Percentiles rank a stretch among this genome's conserved stretches.
These are phyloP conservation scores for Rhamphomyia laevipes DNA, from an alignment of 2,888 invertebrate species.

Conservation along the genomic window DNA sequence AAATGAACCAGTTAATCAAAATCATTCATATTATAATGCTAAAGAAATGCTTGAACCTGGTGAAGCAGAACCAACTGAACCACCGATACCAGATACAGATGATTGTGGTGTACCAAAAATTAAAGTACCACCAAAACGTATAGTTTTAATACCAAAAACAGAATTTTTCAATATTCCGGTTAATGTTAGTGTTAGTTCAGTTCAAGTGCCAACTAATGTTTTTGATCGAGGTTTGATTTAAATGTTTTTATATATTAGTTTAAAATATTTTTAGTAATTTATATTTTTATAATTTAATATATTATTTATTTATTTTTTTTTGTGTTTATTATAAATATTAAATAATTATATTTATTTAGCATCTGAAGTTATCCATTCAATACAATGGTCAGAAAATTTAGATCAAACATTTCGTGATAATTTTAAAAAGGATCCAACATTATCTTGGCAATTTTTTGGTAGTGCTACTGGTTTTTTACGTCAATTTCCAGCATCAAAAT, in stretches of 20 bases:
- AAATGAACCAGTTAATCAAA: slow-evolving; percentile 43
- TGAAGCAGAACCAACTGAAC: slow-evolving; percentile 41
- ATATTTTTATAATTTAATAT: slow-evolving; percentile 1
- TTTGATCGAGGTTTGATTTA: slow-evolving; percentile 76
- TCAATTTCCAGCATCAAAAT: slow-evolving; percentile 84
- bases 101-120: slow-evolving; percentile 48
- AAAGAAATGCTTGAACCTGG: slow-evolving; percentile 54
- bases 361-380: slow-evolving; percentile 76
- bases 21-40: slow-evolving; percentile 57
- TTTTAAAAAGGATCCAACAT: slow-evolving; percentile 70
- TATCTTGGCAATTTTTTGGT: slow-evolving; percentile 98
- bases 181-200: slow-evolving; percentile 71
- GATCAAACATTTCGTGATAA: slow-evolving; percentile 83
- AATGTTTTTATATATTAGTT: too few relatives aligned
- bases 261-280: slow-evolving; percentile 6
- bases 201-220: slow-evolving; percentile 93
- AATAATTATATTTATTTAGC: slow-evolving; percentile 41
- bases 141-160: slow-evolving; percentile 52
- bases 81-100: slow-evolving; percentile 38
- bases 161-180: slow-evolving; percentile 70
- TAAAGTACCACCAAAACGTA: slow-evolving; percentile 45
- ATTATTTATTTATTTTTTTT: background rate
- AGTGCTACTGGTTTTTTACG: slow-evolving; percentile 95
- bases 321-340: too few relatives aligned
- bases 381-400: slow-evolving; percentile 90